phyloP scores from a whole-genome alignment of 2,888 invertebrate species.

The Drosophila paranaensis region DNA sequence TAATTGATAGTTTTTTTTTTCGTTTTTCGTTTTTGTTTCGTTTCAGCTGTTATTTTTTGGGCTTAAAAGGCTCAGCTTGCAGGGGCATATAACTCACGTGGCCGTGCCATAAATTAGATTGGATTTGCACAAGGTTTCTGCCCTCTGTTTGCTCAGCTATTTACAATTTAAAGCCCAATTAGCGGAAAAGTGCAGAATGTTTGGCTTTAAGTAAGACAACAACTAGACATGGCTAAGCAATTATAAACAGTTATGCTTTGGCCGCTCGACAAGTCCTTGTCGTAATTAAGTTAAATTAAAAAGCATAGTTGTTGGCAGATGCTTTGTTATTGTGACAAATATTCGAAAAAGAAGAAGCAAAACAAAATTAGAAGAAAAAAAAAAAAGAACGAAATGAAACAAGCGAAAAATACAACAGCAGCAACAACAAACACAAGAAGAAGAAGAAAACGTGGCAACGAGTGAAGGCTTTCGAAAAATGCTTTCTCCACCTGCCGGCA shows the following conservation, averaged over 20 bases:
- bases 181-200: neutral
- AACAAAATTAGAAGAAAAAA: slow-evolving; percentile 27
- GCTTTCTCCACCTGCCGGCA: slow-evolving; percentile 7
- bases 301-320: slow-evolving; percentile 39
- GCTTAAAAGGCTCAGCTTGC: slow-evolving; percentile 38
- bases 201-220: neutral
- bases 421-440: neutral
- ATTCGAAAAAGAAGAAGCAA: slow-evolving; percentile 37
- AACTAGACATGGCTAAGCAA: neutral
- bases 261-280: slow-evolving; percentile 9
- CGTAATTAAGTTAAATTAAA: slow-evolving; percentile 32
- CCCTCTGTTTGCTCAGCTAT: neutral
- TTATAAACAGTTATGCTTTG: neutral
- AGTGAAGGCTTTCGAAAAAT: slow-evolving; percentile 33
- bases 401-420: slow-evolving; percentile 3
- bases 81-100: slow-evolving; percentile 44
- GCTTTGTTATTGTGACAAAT: slow-evolving; percentile 72
- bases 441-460: slow-evolving; percentile 20
- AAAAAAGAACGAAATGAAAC: slow-evolving; percentile 19
- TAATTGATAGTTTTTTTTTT: slow-evolving; percentile 56
- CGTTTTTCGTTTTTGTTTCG: neutral
- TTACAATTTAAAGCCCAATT: slow-evolving; percentile 30
- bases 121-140: slow-evolving; percentile 35
- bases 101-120: slow-evolving; percentile 35
- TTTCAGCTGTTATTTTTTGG: slow-evolving; percentile 17